Evolutionary conservation across 2,888 invertebrate species (phyloP).

Genomic region (Drosophila testacea): DNA sequence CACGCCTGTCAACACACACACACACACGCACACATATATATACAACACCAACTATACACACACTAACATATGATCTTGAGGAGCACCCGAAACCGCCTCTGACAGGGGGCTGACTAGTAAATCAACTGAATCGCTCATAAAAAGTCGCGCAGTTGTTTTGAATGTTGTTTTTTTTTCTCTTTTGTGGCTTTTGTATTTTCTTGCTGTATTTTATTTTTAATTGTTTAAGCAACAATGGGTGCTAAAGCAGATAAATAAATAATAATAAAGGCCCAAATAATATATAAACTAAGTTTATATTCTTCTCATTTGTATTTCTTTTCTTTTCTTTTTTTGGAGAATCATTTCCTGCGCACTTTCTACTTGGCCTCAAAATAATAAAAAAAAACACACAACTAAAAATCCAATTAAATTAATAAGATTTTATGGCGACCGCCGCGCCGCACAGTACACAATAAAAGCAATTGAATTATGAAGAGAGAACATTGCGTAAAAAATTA

Average conservation of each 20-base stretch:
- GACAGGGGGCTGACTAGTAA: slow-evolving; percentile 72
- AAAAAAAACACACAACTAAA: slow-evolving; percentile 33
- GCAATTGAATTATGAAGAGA: slow-evolving; percentile 74
- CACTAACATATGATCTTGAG: slow-evolving; percentile 28
- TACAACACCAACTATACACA: slow-evolving; percentile 5
- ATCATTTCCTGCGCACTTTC: slow-evolving; percentile 70
- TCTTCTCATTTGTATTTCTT: slow-evolving; percentile 17
- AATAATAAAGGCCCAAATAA: slow-evolving; percentile 58
- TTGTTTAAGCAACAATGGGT: slow-evolving; percentile 83
- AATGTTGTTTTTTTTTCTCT: slow-evolving; percentile 41
- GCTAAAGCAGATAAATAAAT: slow-evolving; percentile 77
- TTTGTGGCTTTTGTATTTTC: slow-evolving; percentile 30
- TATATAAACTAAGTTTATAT: slow-evolving; percentile 63
- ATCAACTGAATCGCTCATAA: slow-evolving; percentile 79
- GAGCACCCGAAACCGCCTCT: slow-evolving; percentile 57
- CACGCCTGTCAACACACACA: slow-evolving; percentile 80
- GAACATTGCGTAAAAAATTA: slow-evolving; percentile 61
- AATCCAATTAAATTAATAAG: slow-evolving; percentile 71
- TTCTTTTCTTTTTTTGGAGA: slow-evolving; percentile 14
- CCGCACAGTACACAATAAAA: slow-evolving; percentile 63
- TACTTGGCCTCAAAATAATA: slow-evolving; percentile 27
- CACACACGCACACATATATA: slow-evolving; percentile 25
- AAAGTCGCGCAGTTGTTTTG: slow-evolving; percentile 68
- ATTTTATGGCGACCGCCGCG: slow-evolving; percentile 47
- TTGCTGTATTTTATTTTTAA: slow-evolving; percentile 68